These are phyloP conservation scores for Adoxophyes honmai DNA, from an alignment of 1,140 invertebrate species.

Conservation along the genomic window DNA sequence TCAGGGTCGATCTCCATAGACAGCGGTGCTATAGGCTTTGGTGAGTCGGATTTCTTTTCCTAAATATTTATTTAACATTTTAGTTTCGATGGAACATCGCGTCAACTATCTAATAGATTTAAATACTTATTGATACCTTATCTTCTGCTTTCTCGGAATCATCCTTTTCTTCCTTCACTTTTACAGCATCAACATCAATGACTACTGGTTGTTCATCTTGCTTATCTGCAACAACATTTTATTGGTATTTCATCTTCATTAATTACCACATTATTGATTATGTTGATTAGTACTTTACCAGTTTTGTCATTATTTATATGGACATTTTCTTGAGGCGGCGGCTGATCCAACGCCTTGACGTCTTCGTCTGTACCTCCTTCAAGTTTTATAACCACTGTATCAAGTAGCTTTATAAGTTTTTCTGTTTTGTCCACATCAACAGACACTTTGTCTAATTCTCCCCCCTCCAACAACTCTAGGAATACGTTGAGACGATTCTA, in stretches of 20 bases:
- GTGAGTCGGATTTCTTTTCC: constrained; percentile 67
- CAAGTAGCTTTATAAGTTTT: constrained; percentile 91
- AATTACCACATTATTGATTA: constrained; percentile 38
- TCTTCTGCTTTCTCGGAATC: constrained; percentile 43
- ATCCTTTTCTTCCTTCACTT: constrained; percentile 67
- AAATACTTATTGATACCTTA: too few relatives aligned
- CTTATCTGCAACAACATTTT: constrained; percentile 67
- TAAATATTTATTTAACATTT: constrained; percentile 19
- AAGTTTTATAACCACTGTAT: constrained; percentile 97
- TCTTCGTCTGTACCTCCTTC: constrained; percentile 98
- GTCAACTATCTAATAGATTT: too few relatives aligned
- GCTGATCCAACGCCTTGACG: constrained; percentile 88
- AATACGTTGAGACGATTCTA: constrained; percentile 95
- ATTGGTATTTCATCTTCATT: constrained; percentile 76
- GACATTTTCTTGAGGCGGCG: constrained; percentile 37
- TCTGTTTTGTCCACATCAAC: constrained; percentile 94
- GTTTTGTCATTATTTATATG: constrained; percentile 47
- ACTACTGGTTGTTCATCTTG: constrained; percentile 72
- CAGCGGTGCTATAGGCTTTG: constrained; percentile 67
- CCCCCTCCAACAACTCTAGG: constrained; percentile 87
- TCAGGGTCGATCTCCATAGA: constrained; percentile 73
- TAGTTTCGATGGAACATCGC: too few relatives aligned
- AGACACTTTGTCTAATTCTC: constrained; percentile 85
- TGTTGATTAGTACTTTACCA: constrained; percentile 29
- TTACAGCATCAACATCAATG: constrained; percentile 62